These are phyloP conservation scores for Theonella swinhoei DNA, from an alignment of 37 sponge, comb jelly and placozoan genomes.

Conservation along the genomic window DNA sequence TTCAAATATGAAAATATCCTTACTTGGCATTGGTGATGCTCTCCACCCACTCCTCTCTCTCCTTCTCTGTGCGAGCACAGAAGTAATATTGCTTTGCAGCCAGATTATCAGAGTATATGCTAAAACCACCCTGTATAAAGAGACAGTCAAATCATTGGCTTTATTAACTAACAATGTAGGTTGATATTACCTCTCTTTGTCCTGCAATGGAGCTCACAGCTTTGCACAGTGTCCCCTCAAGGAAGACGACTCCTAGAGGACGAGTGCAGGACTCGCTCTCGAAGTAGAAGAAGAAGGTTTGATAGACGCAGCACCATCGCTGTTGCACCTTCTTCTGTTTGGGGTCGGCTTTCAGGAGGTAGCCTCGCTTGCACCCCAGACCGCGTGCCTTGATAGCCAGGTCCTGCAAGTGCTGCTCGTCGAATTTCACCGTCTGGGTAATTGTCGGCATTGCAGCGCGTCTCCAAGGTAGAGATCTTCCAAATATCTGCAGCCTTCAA, in stretches of 20 bases:
- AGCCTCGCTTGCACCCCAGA: constrained; percentile 16
- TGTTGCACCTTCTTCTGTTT: constrained; percentile 27
- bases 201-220: constrained; percentile 2
- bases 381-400: constrained; percentile 33
- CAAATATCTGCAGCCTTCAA: neutral
- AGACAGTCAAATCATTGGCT: too few species aligned
- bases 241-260: constrained; percentile 45
- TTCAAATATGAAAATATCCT: too few species aligned
- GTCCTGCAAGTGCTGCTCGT: constrained; percentile 56
- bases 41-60: constrained; percentile 52
- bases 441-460: constrained; percentile 7
- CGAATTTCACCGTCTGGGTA: constrained; percentile 18
- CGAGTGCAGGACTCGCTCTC: constrained; percentile 45
- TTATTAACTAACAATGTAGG: too few species aligned
- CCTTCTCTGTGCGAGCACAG: constrained; percentile 20
- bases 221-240: constrained; percentile 44
- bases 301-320: constrained; percentile 66
- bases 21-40: constrained; percentile 42
- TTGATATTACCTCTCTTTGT: neutral
- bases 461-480: neutral
- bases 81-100: constrained; percentile 27
- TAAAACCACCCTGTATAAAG: constrained; percentile 41
- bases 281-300: constrained; percentile 57
- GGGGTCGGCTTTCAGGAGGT: constrained; percentile 45
- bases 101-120: constrained; percentile 4